Percentiles rank a stretch among this genome's conserved stretches.
phyloP scores from a whole-genome alignment of 2,888 invertebrate species.

The Girardia tigrina region DNA sequence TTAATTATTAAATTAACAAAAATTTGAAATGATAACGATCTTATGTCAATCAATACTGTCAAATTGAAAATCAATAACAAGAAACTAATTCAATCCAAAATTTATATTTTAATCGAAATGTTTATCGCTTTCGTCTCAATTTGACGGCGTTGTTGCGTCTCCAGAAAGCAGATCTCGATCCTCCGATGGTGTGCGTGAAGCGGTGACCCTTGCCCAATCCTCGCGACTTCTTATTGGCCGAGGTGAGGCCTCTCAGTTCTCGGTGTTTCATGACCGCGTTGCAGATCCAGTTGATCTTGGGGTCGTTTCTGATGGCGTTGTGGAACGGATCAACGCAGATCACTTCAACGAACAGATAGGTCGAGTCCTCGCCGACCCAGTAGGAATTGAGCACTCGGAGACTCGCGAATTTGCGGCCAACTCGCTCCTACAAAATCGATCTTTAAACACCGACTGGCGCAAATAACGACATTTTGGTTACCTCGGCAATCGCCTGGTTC shows the following conservation, averaged over 20 bases:
- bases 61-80: too few species aligned
- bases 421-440: slow-evolving; percentile 67
- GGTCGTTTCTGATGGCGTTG: slow-evolving; percentile 81
- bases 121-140: slow-evolving; percentile 90
- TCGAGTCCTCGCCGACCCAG: slow-evolving; percentile 97
- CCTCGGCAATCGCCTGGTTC: slow-evolving; percentile 90
- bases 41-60: too few species aligned
- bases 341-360: slow-evolving; percentile 87
- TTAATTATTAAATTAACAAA: too few species aligned
- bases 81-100: too few species aligned
- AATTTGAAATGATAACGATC: too few species aligned
- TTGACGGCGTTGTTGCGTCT: slow-evolving; percentile 79
- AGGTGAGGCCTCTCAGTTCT: slow-evolving; percentile 89
- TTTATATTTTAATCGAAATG: too few species aligned
- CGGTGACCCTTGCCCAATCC: slow-evolving; percentile 66
- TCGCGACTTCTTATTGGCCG: slow-evolving; percentile 82
- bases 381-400: slow-evolving; percentile 91
- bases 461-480: slow-evolving; percentile 53
- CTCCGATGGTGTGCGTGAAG: slow-evolving; percentile 87
- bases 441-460: background rate
- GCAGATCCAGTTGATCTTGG: slow-evolving; percentile 94
- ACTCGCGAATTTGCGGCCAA: slow-evolving; percentile 83
- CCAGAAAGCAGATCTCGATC: slow-evolving; percentile 87
- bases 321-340: slow-evolving; percentile 74
- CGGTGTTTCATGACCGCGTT: slow-evolving; percentile 92